These are phyloP conservation scores for Penaeus indicus DNA, from an alignment of 1,140 invertebrate species.

Conservation along the genomic window DNA sequence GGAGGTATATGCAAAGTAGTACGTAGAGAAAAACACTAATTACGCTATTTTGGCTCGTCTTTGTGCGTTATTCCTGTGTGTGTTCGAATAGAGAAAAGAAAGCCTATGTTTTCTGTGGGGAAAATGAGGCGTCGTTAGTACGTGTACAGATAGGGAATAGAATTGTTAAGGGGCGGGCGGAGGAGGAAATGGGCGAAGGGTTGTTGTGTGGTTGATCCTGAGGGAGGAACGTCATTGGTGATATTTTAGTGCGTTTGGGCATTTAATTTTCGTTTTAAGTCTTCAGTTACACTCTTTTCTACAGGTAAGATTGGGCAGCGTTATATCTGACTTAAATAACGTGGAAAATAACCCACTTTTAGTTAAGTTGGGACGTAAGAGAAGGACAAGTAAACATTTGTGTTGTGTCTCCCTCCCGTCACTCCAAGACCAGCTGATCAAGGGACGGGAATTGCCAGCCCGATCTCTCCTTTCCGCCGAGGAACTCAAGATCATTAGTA, in stretches of 20 bases:
- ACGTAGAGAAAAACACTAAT: not conserved
- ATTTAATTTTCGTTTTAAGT: conserved; percentile 38
- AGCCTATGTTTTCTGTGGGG: not conserved
- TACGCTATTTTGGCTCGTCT: not conserved
- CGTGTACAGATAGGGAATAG: not conserved
- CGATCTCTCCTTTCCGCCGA: too few relatives aligned
- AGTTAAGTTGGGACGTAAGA: not conserved
- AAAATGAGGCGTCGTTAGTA: too few relatives aligned
- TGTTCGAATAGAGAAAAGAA: not conserved
- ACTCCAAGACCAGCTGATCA: conserved; percentile 48
- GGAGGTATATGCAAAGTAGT: conserved; percentile 18
- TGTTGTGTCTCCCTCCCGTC: conserved; percentile 47
- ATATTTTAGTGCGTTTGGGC: conserved; percentile 44
- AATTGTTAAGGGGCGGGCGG: conserved; percentile 46
- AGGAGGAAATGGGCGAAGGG: conserved; percentile 44
- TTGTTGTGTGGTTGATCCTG: conserved; percentile 44
- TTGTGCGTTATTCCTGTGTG: not conserved
- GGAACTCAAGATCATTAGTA: too few relatives aligned
- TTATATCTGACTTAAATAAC: not conserved
- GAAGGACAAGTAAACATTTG: conserved; percentile 27
- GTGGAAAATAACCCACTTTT: not conserved
- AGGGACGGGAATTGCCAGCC: too few relatives aligned
- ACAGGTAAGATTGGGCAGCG: conserved; percentile 29
- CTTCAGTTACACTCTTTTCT: conserved; percentile 24
- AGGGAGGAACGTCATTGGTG: conserved; percentile 51